phyloP scores from a whole-genome alignment of 2,797 vertebrate genomes.

The Brachymystax lenok region DNA sequence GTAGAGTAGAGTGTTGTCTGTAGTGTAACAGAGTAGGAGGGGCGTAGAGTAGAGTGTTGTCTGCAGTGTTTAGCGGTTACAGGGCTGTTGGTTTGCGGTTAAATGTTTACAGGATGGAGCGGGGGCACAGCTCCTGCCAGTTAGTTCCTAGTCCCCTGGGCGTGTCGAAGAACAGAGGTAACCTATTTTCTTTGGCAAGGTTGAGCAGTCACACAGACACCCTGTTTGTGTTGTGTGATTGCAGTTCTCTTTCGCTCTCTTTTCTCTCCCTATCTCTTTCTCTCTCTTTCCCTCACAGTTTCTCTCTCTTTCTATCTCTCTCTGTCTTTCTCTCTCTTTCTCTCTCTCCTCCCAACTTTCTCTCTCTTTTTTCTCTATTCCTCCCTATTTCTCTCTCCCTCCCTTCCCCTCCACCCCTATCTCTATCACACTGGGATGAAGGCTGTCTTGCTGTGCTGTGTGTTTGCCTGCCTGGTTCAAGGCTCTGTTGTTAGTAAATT shows the following conservation, averaged over 20 bases:
- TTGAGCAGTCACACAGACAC: slow-evolving; percentile 65
- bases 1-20: no score
- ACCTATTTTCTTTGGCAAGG: slow-evolving; percentile 78
- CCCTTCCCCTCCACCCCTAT: slow-evolving; percentile 17
- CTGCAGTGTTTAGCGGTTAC: slow-evolving; percentile 27
- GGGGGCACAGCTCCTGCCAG: slow-evolving; percentile 54
- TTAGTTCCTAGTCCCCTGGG: slow-evolving; percentile 51
- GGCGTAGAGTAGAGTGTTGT: no score
- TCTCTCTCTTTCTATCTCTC: neutral
- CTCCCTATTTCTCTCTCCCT: neutral
- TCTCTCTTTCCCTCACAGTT: neutral
- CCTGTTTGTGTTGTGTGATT: slow-evolving; percentile 57
- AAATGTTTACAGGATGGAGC: slow-evolving; percentile 65
- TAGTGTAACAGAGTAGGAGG: no score
- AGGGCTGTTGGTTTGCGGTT: slow-evolving; percentile 51
- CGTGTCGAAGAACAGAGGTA: slow-evolving; percentile 62
- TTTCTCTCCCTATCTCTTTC: neutral
- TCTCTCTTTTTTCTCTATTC: neutral
- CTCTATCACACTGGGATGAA: slow-evolving; percentile 47
- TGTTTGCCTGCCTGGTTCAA: slow-evolving; percentile 52
- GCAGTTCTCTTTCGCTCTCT: slow-evolving; percentile 43
- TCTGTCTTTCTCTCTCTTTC: neutral
- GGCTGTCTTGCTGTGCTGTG: slow-evolving; percentile 54
- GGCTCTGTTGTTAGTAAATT: slow-evolving; percentile 66
- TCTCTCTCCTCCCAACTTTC: slow-evolving; percentile 4